A percentile compares a stretch with the other conserved stretches of the same genome.
phyloP scores from a whole-genome alignment of 2,888 invertebrate genomes.

The Oxyscelio sp. region DNA sequence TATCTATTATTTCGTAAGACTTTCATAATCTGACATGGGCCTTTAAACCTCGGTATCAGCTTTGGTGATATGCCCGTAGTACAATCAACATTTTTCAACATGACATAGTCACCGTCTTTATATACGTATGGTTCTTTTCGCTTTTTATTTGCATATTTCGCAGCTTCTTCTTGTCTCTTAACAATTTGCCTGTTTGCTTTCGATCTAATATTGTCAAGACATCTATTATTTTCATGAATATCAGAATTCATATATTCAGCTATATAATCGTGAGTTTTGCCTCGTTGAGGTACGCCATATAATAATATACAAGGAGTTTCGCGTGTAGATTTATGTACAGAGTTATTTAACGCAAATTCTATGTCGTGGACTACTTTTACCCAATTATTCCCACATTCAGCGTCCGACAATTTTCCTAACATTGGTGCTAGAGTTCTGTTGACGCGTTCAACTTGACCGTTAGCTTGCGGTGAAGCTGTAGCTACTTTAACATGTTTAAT shows the following conservation, averaged over 20 bases:
- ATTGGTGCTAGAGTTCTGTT: conserved; percentile 70
- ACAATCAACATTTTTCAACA: conserved; percentile 45
- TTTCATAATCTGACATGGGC: conserved; percentile 70
- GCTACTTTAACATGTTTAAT: conserved; percentile 72
- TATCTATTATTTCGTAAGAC: conserved; percentile 74
- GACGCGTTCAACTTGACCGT: conserved; percentile 76
- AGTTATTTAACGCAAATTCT: neutral
- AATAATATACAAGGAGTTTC: neutral
- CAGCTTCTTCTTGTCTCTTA: neutral
- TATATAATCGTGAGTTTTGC: neutral
- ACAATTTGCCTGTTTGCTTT: neutral
- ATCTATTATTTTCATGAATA: neutral
- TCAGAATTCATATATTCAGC: neutral
- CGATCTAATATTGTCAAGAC: neutral
- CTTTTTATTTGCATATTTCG: conserved; percentile 24
- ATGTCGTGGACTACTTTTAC: neutral
- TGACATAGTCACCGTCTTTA: conserved; percentile 61
- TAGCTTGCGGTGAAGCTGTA: conserved; percentile 76
- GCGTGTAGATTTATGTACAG: neutral
- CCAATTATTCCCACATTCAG: conserved; percentile 65
- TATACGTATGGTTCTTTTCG: conserved; percentile 27
- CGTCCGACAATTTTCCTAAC: conserved; percentile 58
- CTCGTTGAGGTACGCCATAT: neutral
- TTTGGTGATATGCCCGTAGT: conserved; percentile 68
- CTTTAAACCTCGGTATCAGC: conserved; percentile 73